phyloP scores from a whole-genome alignment of 1,140 invertebrate species.

The Heliconius hermathena region DNA sequence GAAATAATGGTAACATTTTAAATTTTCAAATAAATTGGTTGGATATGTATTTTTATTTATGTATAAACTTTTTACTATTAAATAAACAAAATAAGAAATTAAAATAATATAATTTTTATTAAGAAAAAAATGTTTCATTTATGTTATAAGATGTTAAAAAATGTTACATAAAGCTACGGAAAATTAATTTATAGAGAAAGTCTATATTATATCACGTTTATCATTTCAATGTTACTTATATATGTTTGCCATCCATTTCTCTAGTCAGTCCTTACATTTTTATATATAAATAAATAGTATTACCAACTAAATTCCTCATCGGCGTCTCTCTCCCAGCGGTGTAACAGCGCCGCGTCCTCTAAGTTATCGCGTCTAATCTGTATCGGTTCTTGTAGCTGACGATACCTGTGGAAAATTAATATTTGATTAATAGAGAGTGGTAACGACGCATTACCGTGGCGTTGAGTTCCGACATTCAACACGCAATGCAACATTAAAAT shows the following conservation, averaged over 20 bases:
- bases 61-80: no score
- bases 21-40: no score
- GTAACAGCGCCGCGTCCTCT: constrained; percentile 92
- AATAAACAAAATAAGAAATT: background rate
- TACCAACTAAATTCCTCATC: constrained; percentile 93
- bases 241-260: background rate
- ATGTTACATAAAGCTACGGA: no score
- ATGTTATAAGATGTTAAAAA: background rate
- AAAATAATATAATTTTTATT: background rate
- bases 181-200: no score
- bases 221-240: background rate
- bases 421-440: background rate
- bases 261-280: background rate
- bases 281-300: background rate
- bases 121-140: background rate
- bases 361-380: constrained; percentile 94
- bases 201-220: background rate
- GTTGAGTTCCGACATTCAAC: background rate
- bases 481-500: no score
- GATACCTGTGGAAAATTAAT: constrained; percentile 82
- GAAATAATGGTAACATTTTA: background rate
- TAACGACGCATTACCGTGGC: no score
- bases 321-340: constrained; percentile 92
- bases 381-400: constrained; percentile 93
- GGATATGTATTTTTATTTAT: no score